Evolutionary conservation across 2,113 vertebrate species (phyloP).

Genomic region (Catharus bicknelli): DNA sequence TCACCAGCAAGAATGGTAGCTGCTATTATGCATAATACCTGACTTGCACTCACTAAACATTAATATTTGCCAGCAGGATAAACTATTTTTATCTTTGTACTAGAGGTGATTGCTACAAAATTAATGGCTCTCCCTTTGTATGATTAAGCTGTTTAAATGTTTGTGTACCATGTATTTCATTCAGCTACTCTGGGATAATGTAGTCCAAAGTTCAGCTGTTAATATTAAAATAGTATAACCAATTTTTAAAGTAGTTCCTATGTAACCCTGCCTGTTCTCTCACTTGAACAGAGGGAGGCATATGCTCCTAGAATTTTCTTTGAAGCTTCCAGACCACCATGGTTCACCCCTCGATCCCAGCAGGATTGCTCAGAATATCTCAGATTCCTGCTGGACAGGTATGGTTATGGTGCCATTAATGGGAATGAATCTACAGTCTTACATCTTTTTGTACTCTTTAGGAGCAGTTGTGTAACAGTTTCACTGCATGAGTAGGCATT

Average conservation of each 20-base stretch:
- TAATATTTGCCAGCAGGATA: neutral
- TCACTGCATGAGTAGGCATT: neutral
- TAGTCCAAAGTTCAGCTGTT: neutral
- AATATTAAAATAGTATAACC: neutral
- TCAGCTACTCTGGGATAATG: neutral
- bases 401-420: neutral
- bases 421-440: neutral
- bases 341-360: conserved; percentile 93
- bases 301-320: conserved; percentile 93
- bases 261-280: conserved; percentile 7
- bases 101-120: neutral
- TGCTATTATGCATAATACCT: neutral
- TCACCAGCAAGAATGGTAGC: neutral
- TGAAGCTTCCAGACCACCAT: conserved; percentile 92
- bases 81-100: neutral
- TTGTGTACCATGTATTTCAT: neutral
- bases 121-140: neutral
- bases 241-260: neutral
- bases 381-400: conserved; percentile 96
- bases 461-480: neutral
- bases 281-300: conserved; percentile 85
- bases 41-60: neutral
- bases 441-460: neutral
- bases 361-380: conserved; percentile 98
- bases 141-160: neutral